Evolutionary conservation across 2,113 vertebrate species (phyloP), one percentile per base, ranked within the genome.

Genomic region (Lontra canadensis): DNA sequence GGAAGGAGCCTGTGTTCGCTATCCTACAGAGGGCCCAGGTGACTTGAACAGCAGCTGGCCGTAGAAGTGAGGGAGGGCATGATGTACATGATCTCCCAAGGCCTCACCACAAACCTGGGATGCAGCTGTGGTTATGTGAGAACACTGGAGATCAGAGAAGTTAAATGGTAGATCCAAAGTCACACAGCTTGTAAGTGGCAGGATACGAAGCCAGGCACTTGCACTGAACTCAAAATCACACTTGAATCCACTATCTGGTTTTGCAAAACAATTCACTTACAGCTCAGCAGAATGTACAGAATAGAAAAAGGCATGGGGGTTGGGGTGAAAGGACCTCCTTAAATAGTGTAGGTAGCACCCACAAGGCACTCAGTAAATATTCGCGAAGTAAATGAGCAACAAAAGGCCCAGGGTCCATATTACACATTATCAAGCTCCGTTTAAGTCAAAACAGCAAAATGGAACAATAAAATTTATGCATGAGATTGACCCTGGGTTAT

Each of bases 391-490:
- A 93, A 73, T 36, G 84, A 81, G 73, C 86, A 81, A 91, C 7
- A 7, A 25, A 90, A 91, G 63, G 88, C 57, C 21, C 79, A 44
- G 49, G 14, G 47, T 59, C 59, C 92, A 39, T 6, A 84, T 79
- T 61, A 61, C 65, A 82, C 78, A 67, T 59, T 12, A 36, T 29
- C 73, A 82, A 97, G 89, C 69, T 93, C 39, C 63, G 78, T n/a
- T 94, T 94, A 90, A 98, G 95, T 96, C 97, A 90, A 98, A 98
- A 93, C 97, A 98, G 90, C 84, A 88, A 89, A 92, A 82, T 4
- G 79, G 89, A 82, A 98, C 94, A 95, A 96, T 88, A 90, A 95
- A 98, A 96, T 57, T 39, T 93, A 97, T 96, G 98, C 71, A 85
- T 95, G 97, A 15, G 92, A 97, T 95, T 7, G 12, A 97, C 96